Percentiles rank a stretch among this genome's conserved stretches.
Conservation (phyloP, 2,113 vertebrate genomes). For the Corapipo altera region DNA sequence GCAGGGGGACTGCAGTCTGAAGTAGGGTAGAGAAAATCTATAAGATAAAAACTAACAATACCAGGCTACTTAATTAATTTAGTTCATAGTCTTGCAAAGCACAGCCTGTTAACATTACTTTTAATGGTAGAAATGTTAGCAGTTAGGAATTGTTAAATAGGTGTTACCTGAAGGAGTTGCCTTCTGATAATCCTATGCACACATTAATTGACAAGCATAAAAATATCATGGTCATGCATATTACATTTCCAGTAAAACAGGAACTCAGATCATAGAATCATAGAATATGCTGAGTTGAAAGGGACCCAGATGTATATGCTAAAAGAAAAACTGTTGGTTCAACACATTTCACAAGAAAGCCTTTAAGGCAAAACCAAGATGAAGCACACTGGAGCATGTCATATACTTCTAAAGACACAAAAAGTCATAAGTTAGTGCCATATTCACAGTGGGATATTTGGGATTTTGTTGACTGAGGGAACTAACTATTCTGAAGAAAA, state of each 20-base stretch:
- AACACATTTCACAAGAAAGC: neutral
- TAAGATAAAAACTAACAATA: neutral
- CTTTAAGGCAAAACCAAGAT: neutral
- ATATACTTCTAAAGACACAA: neutral
- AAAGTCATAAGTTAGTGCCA: neutral
- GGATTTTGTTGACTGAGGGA: neutral
- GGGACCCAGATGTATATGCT: neutral
- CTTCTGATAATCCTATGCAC: neutral
- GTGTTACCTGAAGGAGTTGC: neutral
- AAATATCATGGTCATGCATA: neutral
- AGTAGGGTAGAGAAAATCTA: neutral
- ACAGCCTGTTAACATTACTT: neutral
- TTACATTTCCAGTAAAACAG: neutral
- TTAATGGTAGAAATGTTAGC: neutral
- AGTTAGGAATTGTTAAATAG: neutral
- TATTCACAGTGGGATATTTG: neutral
- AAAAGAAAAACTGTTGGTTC: neutral
- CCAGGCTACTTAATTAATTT: neutral
- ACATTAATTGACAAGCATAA: neutral
- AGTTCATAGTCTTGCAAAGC: neutral
- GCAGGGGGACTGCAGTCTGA: neutral
- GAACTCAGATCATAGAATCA: neutral
- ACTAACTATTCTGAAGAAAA: neutral
- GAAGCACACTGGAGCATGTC: neutral
- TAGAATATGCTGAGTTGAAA: neutral